Evolutionary conservation across 2,888 invertebrate species (phyloP), one percentile per base, ranked within the genome.

Genomic region (Coleophora flavipennella): DNA sequence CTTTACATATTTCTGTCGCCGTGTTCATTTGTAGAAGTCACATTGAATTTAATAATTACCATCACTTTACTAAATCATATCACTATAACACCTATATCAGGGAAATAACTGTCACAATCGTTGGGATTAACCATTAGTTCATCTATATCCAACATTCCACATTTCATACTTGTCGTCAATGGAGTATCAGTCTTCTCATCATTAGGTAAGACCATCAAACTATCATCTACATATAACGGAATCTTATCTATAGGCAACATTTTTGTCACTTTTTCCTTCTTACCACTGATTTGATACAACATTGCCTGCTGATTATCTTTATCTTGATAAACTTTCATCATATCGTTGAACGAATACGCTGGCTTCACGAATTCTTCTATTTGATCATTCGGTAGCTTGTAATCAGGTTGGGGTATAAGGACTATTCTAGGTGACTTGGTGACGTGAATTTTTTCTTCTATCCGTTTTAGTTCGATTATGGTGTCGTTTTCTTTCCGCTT

Each of bases 361-460:
- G 20, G 48, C 2, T 45, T 35, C 9, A 46, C 44, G 39, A 67
- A 63, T 29, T 48, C 51, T 51, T 67, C 66, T 20, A 48, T 44
- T 13, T 46, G 40, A 7, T 45, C 39, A 35, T 54, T 43, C 31
- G 57, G 46, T 10, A 62, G 36, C 32, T 51, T 44, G 42, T 53
- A 64, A 12, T 48, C 37, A 33, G 54, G 55, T 26, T 40, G 38
- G 1, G 31, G 50, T n/a, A 49, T 43, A 36, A 13, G 31, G 29
- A 36, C 43, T 33, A 42, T 45, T 32, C 34, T 46, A 11, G 31
- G 36, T 32, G 28, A 2, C 28, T 38, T 42, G 31, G 48, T 53
- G 27, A 44, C 38, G 43, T 67, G 61, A 42, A 67, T 60, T 3
- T 52, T 42, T 36, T 57, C 56, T 45, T 64, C 62, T 43, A 67